Percentiles rank a stretch among this genome's conserved stretches.
These are phyloP conservation scores for Brachypterus glaber DNA, from an alignment of 2,888 invertebrate species.

Conservation along the genomic window DNA sequence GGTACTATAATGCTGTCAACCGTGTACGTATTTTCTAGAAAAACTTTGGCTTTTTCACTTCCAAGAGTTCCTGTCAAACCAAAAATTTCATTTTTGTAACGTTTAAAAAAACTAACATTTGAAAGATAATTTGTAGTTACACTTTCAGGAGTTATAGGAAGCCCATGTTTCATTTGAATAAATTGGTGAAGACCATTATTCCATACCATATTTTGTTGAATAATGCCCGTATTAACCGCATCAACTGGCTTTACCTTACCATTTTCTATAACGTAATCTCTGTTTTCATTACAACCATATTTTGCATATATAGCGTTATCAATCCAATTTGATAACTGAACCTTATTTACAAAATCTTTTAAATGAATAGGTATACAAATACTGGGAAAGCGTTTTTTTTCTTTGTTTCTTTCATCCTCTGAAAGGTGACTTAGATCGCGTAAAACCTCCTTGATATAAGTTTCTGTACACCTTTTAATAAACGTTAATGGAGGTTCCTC, in stretches of 20 bases:
- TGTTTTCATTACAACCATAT: conserved; percentile 8
- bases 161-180: conserved; percentile 16
- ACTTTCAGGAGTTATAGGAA: conserved; percentile 27
- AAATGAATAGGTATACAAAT: conserved; percentile 7
- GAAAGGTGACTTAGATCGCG: neutral
- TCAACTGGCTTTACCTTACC: conserved; percentile 7
- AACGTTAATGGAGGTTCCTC: conserved; percentile 3
- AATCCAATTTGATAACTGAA: conserved; percentile 7
- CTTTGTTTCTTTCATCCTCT: conserved; percentile 4
- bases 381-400: neutral
- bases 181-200: conserved; percentile 13
- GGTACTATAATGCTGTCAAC: conserved; percentile 32
- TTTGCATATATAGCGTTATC: conserved; percentile 11
- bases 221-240: conserved; percentile 9
- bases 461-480: conserved; percentile 2
- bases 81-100: conserved; percentile 26
- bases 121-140: conserved; percentile 37
- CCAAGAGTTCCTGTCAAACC: conserved; percentile 39
- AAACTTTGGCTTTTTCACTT: conserved; percentile 27
- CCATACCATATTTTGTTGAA: conserved; percentile 11
- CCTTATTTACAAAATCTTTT: conserved; percentile 6
- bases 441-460: conserved; percentile 1
- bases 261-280: conserved; percentile 3
- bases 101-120: conserved; percentile 26
- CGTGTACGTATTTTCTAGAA: conserved; percentile 27